Percentiles rank a stretch among this genome's conserved stretches.
These are phyloP conservation scores for Gnatocerus cornutus DNA, from an alignment of 2,888 invertebrate genomes.

Conservation along the genomic window DNA sequence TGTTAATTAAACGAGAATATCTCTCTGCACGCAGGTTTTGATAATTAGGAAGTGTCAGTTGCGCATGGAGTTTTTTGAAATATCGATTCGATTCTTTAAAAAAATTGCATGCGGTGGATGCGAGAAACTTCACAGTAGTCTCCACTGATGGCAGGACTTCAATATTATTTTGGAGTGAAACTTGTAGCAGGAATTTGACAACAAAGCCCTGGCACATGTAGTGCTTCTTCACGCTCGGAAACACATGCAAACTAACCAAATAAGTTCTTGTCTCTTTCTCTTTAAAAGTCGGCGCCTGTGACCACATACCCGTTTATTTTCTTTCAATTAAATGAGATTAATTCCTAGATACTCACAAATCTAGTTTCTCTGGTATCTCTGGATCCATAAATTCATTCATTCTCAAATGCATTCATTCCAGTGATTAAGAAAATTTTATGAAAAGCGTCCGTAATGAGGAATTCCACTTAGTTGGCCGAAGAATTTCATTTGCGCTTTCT, in stretches of 20 bases:
- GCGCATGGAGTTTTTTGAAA: not conserved
- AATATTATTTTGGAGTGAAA: too few relatives aligned
- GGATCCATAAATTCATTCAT: conserved; percentile 9
- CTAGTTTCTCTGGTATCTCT: conserved; percentile 22
- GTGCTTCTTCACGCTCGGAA: not conserved
- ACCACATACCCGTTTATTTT: conserved; percentile 19
- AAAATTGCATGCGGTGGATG: not conserved
- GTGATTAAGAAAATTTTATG: conserved; percentile 34
- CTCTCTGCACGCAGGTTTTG: conserved; percentile 12
- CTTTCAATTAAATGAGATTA: conserved; percentile 40
- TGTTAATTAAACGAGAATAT: conserved; percentile 25
- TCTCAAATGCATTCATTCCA: conserved; percentile 30
- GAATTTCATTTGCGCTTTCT: conserved; percentile 41
- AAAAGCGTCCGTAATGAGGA: conserved; percentile 17
- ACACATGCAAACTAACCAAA: not conserved
- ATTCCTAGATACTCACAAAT: conserved; percentile 39
- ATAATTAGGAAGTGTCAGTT: conserved; percentile 29
- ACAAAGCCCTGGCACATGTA: too few relatives aligned
- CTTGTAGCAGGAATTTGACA: too few relatives aligned
- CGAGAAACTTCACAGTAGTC: too few relatives aligned
- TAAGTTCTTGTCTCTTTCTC: not conserved
- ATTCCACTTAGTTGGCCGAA: conserved; percentile 23
- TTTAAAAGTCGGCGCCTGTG: not conserved
- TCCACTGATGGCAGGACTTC: not conserved
- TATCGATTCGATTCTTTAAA: conserved; percentile 1